phyloP scores from a whole-genome alignment of 2,113 vertebrate genomes.

The Leucoraja erinaceus region DNA sequence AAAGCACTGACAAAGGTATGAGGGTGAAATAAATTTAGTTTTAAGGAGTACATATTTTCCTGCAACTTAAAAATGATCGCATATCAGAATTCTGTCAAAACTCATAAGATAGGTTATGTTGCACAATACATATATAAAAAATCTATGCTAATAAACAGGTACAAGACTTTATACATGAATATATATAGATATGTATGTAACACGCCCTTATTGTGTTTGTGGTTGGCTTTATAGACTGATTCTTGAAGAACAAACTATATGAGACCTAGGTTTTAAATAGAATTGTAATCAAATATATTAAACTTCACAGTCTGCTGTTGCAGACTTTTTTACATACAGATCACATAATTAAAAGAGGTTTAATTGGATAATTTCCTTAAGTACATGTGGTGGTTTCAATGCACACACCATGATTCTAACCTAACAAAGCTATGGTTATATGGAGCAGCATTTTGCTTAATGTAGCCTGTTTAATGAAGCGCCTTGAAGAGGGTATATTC shows the following conservation, averaged over 20 bases:
- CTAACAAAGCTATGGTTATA: slow-evolving; percentile 62
- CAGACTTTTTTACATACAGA: slow-evolving; percentile 25
- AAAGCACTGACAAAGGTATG: slow-evolving; percentile 36
- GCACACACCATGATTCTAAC: slow-evolving; percentile 56
- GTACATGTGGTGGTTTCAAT: slow-evolving; percentile 57
- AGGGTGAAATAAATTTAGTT: slow-evolving; percentile 17
- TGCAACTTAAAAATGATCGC: slow-evolving; percentile 41
- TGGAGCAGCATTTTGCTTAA: slow-evolving; percentile 38
- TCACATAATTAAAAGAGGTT: slow-evolving; percentile 19
- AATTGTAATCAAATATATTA: slow-evolving; percentile 35
- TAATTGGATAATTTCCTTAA: slow-evolving; percentile 27
- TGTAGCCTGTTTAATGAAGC: slow-evolving; percentile 27
- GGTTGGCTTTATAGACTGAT: slow-evolving; percentile 37
- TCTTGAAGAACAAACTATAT: slow-evolving; percentile 19
- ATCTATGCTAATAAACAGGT: slow-evolving; percentile 60
- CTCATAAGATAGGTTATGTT: slow-evolving; percentile 50
- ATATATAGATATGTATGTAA: slow-evolving; percentile 43
- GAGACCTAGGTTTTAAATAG: slow-evolving; percentile 33
- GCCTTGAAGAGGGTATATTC: slow-evolving; percentile 14
- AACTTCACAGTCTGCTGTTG: slow-evolving; percentile 12
- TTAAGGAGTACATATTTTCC: slow-evolving; percentile 27
- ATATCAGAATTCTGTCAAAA: slow-evolving; percentile 52
- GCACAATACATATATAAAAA: slow-evolving; percentile 49
- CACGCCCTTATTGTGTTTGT: slow-evolving; percentile 41
- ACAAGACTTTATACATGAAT: slow-evolving; percentile 44